Conservation (phyloP, 2,113 vertebrate species). For the Tachuris rubrigastra region DNA sequence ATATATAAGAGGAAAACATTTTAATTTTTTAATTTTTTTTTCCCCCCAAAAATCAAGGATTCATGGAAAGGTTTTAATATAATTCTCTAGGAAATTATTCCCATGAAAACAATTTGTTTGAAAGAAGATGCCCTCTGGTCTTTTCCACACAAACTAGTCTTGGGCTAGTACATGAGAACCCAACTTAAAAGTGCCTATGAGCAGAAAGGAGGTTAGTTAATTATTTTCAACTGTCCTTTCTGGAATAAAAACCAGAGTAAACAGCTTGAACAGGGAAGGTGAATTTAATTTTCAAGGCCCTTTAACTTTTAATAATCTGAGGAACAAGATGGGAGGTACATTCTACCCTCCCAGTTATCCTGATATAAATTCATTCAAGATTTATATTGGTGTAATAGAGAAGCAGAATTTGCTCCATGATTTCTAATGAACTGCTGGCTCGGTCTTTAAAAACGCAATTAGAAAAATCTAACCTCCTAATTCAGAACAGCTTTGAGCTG, state of each 20-base stretch:
- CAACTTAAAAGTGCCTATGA: slow-evolving; percentile 47
- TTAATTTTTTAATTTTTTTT: background rate
- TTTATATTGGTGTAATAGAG: slow-evolving; percentile 61
- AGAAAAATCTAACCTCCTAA: slow-evolving; percentile 60
- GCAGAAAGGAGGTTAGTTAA: slow-evolving; percentile 5
- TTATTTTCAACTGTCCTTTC: slow-evolving; percentile 41
- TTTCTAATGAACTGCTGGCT: slow-evolving; percentile 66
- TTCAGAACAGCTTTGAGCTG: slow-evolving; percentile 54
- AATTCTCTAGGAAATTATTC: slow-evolving; percentile 56
- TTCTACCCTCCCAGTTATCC: slow-evolving; percentile 39
- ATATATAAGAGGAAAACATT: background rate
- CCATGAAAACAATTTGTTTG: slow-evolving; percentile 66
- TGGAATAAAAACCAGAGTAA: slow-evolving; percentile 34
- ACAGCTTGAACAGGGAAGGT: slow-evolving; percentile 8
- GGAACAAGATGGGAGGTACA: slow-evolving; percentile 52
- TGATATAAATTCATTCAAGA: slow-evolving; percentile 60
- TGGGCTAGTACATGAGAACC: slow-evolving; percentile 34
- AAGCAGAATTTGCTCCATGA: slow-evolving; percentile 52
- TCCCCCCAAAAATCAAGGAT: background rate
- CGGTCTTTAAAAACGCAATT: slow-evolving; percentile 55
- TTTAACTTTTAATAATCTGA: slow-evolving; percentile 57
- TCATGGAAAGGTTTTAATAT: slow-evolving; percentile 9
- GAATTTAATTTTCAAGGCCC: slow-evolving; percentile 57
- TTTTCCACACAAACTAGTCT: slow-evolving; percentile 48
- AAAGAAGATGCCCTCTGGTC: slow-evolving; percentile 38